A percentile compares a stretch with the other conserved stretches of the same genome.
Evolutionary conservation across 2,797 vertebrate species (phyloP).

Genomic region (Myiotriccus ornatus): DNA sequence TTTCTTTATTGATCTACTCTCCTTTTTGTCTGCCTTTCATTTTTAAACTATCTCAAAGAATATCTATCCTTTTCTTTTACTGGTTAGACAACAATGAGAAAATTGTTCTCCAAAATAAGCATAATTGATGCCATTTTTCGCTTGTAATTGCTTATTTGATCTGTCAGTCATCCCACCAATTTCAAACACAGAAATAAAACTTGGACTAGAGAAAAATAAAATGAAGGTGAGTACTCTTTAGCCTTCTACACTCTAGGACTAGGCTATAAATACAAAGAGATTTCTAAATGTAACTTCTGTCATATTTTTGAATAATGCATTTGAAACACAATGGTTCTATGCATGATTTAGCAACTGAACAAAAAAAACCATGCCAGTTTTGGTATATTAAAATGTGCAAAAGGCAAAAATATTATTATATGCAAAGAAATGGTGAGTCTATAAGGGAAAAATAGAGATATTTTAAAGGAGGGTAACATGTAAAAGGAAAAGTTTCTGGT

Average conservation of each 20-base stretch:
- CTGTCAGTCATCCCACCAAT: neutral
- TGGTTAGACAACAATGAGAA: constrained; percentile 30
- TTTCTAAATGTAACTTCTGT: neutral
- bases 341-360: neutral
- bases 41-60: constrained; percentile 6
- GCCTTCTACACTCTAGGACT: neutral
- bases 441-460: neutral
- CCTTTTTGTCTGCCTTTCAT: constrained; percentile 18
- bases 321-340: neutral
- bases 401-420: neutral
- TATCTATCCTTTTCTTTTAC: neutral
- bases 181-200: constrained; percentile 35
- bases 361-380: neutral
- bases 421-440: neutral
- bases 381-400: neutral
- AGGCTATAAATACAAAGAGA: neutral
- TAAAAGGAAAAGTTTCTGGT: neutral
- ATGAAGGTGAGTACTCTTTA: neutral
- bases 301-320: neutral
- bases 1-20: constrained; percentile 41
- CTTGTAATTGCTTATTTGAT: constrained; percentile 34
- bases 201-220: neutral
- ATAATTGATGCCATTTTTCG: neutral
- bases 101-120: constrained; percentile 18
- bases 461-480: neutral